These are phyloP conservation scores for Ips typographus DNA, from an alignment of 1,140 invertebrate genomes.

Conservation along the genomic window DNA sequence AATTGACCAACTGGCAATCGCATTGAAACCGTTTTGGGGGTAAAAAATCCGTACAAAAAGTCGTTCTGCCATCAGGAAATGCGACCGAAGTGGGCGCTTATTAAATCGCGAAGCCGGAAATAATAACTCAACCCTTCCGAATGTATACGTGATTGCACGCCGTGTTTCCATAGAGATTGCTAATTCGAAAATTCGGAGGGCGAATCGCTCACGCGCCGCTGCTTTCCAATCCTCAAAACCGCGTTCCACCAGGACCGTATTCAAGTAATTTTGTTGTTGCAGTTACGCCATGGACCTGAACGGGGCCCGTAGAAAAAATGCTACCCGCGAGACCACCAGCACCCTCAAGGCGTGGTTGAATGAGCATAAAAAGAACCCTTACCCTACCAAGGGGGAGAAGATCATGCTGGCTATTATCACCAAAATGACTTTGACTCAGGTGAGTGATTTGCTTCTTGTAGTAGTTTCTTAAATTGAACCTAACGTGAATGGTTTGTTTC, in stretches of 20 bases:
- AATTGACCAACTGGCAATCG: too few species aligned
- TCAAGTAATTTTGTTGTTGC: constrained; percentile 49
- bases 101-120: constrained; percentile 22
- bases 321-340: constrained; percentile 94
- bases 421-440: constrained; percentile 97
- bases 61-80: neutral
- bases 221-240: constrained; percentile 21
- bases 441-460: neutral
- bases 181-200: constrained; percentile 12
- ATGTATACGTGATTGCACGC: constrained; percentile 17
- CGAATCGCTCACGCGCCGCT: constrained; percentile 23
- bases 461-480: neutral
- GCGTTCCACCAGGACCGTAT: neutral
- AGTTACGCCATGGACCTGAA: constrained; percentile 91
- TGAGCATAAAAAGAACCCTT: constrained; percentile 98
- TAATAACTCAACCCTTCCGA: constrained; percentile 26
- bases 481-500: neutral
- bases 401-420: constrained; percentile 99
- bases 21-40: too few species aligned
- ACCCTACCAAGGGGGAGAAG: constrained; percentile 98
- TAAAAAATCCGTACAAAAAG: neutral
- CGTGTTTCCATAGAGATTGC: constrained; percentile 30
- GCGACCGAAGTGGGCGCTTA: constrained; percentile 6
- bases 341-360: constrained; percentile 97
- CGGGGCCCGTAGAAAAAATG: constrained; percentile 91